Evolutionary conservation across 2,113 vertebrate species (phyloP).

Genomic region (Callopanchax toddi): DNA sequence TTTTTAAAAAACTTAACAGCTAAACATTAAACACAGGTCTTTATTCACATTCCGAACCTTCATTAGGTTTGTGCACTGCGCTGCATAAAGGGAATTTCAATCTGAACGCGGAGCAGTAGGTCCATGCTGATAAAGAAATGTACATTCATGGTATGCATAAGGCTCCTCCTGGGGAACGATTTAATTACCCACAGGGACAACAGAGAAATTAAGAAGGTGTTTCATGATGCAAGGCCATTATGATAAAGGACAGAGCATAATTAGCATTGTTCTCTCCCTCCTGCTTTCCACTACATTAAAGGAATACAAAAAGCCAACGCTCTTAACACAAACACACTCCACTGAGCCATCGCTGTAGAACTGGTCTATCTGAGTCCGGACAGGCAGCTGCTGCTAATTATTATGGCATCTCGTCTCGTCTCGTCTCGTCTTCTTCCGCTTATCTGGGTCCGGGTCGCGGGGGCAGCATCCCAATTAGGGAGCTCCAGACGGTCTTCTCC

Average conservation of each 20-base stretch:
- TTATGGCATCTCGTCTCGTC: too few relatives aligned
- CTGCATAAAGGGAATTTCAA: too few relatives aligned
- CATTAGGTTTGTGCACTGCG: too few relatives aligned
- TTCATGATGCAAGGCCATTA: constrained; percentile 64
- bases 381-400: too few relatives aligned
- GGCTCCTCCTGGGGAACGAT: constrained; percentile 60
- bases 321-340: constrained; percentile 25
- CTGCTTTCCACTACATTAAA: constrained; percentile 26
- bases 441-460: too few relatives aligned
- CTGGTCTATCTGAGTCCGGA: constrained; percentile 34
- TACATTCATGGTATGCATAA: constrained; percentile 70
- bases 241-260: constrained; percentile 59
- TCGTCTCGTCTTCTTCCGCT: too few relatives aligned
- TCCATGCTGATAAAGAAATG: constrained; percentile 43
- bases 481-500: too few relatives aligned
- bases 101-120: constrained; percentile 44
- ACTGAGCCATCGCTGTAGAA: constrained; percentile 35
- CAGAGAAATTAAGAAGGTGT: constrained; percentile 58
- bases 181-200: constrained; percentile 42
- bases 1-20: too few relatives aligned
- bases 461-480: too few relatives aligned
- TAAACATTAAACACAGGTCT: too few relatives aligned
- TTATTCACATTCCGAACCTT: too few relatives aligned
- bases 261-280: constrained; percentile 39
- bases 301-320: constrained; percentile 45